Evolutionary conservation across 2,888 invertebrate genomes (phyloP).

Genomic region (Mactromeris polynyma): DNA sequence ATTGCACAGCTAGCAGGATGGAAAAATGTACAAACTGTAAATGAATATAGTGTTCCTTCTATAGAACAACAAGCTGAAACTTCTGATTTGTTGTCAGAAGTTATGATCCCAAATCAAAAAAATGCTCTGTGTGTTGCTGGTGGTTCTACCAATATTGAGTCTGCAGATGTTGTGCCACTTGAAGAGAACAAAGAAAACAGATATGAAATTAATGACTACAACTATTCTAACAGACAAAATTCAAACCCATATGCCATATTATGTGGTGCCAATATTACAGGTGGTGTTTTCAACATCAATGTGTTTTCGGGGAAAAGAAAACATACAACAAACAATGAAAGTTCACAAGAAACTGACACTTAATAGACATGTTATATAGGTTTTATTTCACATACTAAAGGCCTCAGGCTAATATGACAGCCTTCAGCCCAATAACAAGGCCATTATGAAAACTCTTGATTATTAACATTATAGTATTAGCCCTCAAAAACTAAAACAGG

Average conservation of each 20-base stretch:
- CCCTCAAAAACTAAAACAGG: too few species aligned
- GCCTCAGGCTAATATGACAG: too few species aligned
- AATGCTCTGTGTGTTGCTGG: neutral
- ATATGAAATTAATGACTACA: too few species aligned
- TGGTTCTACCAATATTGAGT: neutral
- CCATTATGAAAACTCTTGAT: too few species aligned
- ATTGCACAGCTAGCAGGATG: slow-evolving; percentile 29
- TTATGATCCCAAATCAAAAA: neutral
- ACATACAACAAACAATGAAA: neutral
- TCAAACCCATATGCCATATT: neutral
- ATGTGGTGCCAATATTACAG: slow-evolving; percentile 11
- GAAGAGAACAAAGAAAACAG: too few species aligned
- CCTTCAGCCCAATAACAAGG: too few species aligned
- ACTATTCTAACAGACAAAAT: neutral
- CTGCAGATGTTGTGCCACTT: neutral
- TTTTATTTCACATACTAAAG: too few species aligned
- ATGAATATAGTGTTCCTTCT: slow-evolving; percentile 21
- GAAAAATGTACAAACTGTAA: slow-evolving; percentile 32
- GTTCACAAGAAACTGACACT: neutral
- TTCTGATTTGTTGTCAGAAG: neutral
- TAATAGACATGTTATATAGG: too few species aligned
- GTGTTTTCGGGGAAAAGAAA: too few species aligned
- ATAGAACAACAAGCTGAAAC: neutral
- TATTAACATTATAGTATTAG: too few species aligned
- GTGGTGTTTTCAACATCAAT: slow-evolving; percentile 20